Evolutionary conservation across 1,140 invertebrate species (phyloP).

Genomic region (Choristoneura fumiferana): DNA sequence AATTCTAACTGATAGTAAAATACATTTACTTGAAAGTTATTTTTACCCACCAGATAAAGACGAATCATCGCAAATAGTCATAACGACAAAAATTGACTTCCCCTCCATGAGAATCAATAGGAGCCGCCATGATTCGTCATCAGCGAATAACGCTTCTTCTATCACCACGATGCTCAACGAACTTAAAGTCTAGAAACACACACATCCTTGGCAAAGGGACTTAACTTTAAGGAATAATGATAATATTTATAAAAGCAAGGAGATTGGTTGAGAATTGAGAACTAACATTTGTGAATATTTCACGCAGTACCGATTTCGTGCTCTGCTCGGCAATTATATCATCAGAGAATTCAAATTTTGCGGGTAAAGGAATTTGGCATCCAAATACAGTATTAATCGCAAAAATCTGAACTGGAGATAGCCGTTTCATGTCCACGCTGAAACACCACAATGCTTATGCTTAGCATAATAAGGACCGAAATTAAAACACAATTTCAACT

Average conservation of each 20-base stretch:
- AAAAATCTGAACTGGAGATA: constrained; percentile 61
- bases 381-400: constrained; percentile 79
- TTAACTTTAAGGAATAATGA: no score
- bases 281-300: constrained; percentile 50
- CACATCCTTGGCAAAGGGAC: no score
- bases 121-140: constrained; percentile 77
- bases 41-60: constrained; percentile 34
- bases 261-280: no score
- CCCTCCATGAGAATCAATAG: constrained; percentile 63
- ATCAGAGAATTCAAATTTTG: constrained; percentile 42
- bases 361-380: constrained; percentile 69
- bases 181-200: constrained; percentile 1
- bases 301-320: constrained; percentile 62
- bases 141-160: constrained; percentile 77
- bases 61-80: constrained; percentile 38
- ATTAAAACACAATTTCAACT: not conserved
- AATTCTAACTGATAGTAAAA: no score
- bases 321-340: constrained; percentile 47
- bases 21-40: no score
- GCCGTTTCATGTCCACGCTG: constrained; percentile 29
- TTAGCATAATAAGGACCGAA: not conserved
- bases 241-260: no score
- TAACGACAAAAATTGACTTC: constrained; percentile 39
- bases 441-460: constrained; percentile 43
- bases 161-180: constrained; percentile 77